phyloP scores from a whole-genome alignment of 1,140 invertebrate genomes.

The Drosophila orena region DNA sequence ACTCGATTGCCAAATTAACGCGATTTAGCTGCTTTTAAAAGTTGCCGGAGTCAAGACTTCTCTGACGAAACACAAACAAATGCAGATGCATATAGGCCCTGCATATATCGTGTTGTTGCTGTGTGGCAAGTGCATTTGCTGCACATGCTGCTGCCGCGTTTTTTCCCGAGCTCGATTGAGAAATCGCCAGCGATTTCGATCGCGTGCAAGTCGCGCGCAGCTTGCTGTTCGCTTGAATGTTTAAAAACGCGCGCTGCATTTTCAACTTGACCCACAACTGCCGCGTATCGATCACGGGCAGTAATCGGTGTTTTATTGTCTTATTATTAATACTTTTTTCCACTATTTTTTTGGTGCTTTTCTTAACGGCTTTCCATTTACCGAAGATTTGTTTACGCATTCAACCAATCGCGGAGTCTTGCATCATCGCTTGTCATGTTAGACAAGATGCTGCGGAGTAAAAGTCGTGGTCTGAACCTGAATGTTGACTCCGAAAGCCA shows the following conservation, averaged over 20 bases:
- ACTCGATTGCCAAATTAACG: slow-evolving; percentile 73
- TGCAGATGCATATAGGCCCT: not conserved
- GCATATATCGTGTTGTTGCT: slow-evolving; percentile 18
- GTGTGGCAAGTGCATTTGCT: slow-evolving; percentile 15
- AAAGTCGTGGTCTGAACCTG: slow-evolving; percentile 73
- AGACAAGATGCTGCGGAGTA: slow-evolving; percentile 73
- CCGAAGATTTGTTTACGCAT: slow-evolving; percentile 55
- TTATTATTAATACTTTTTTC: slow-evolving; percentile 11
- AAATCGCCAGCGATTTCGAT: slow-evolving; percentile 56
- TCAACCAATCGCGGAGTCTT: slow-evolving; percentile 38
- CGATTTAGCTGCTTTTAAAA: slow-evolving; percentile 58
- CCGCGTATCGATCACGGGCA: slow-evolving; percentile 5
- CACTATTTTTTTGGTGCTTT: slow-evolving; percentile 23
- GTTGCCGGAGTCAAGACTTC: slow-evolving; percentile 42
- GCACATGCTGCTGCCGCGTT: slow-evolving; percentile 8
- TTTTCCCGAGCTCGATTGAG: slow-evolving; percentile 15
- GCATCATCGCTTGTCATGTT: slow-evolving; percentile 73
- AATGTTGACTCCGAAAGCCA: slow-evolving; percentile 59
- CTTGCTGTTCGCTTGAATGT: slow-evolving; percentile 42
- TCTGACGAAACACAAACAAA: slow-evolving; percentile 13
- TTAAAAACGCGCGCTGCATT: slow-evolving; percentile 57
- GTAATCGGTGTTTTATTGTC: slow-evolving; percentile 16
- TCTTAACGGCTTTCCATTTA: slow-evolving; percentile 47
- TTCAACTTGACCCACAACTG: slow-evolving; percentile 79
- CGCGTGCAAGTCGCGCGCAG: slow-evolving; percentile 59